Conservation (phyloP, 2,888 invertebrate genomes). For the Rhingia campestris region DNA sequence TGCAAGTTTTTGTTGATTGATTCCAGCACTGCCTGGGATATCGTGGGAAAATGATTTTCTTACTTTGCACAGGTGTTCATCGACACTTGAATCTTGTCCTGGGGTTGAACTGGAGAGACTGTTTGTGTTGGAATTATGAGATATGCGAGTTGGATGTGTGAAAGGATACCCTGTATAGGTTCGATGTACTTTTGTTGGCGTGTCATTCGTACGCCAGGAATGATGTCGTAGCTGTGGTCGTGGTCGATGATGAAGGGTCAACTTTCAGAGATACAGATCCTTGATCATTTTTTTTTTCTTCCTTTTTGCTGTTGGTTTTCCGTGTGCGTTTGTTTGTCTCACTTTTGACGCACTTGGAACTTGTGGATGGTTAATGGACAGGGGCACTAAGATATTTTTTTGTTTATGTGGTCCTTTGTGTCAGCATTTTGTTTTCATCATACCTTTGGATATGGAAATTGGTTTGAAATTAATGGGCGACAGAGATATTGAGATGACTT, state of each 20-base stretch:
- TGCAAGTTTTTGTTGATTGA: slow-evolving; percentile 62
- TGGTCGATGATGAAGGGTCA: slow-evolving; percentile 63
- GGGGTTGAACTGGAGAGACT: slow-evolving; percentile 24
- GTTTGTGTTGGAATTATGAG: slow-evolving; percentile 68
- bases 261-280: slow-evolving; percentile 56
- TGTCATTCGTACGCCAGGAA: slow-evolving; percentile 69
- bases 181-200: slow-evolving; percentile 68
- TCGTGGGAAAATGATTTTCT: slow-evolving; percentile 67
- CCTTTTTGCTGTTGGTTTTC: slow-evolving; percentile 37
- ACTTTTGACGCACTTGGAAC: slow-evolving; percentile 68
- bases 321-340: slow-evolving; percentile 49
- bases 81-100: slow-evolving; percentile 29
- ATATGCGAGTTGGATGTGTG: slow-evolving; percentile 46
- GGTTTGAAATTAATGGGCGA: slow-evolving; percentile 1
- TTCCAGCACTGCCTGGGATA: slow-evolving; percentile 40
- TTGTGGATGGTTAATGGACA: slow-evolving; percentile 50
- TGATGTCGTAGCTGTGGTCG: slow-evolving; percentile 46
- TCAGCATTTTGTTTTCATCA: slow-evolving; percentile 15
- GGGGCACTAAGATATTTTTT: slow-evolving; percentile 21
- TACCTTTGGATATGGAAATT: slow-evolving; percentile 12
- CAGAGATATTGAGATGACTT: slow-evolving; percentile 21
- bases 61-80: slow-evolving; percentile 67
- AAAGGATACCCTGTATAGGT: slow-evolving; percentile 36
- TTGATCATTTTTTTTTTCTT: slow-evolving; percentile 37
- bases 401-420: slow-evolving; percentile 41